Conservation (phyloP, 2,113 vertebrate species). For the Brachyhypopomus gauderio region DNA sequence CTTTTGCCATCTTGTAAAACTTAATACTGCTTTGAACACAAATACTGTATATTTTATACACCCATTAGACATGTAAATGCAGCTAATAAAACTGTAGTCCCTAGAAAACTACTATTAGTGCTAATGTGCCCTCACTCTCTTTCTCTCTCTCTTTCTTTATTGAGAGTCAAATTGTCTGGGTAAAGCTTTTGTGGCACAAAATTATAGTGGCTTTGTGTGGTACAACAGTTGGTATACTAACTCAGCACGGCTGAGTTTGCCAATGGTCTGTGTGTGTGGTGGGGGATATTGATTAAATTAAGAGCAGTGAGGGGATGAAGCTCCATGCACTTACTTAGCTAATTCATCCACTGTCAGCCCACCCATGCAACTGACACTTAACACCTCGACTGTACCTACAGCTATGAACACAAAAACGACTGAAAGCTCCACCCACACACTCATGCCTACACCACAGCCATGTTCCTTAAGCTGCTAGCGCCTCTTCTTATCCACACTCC, state of each 20-base stretch:
- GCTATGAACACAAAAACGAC: conserved; percentile 19
- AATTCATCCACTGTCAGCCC: conserved; percentile 18
- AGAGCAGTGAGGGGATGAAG: conserved; percentile 14
- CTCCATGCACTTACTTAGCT: conserved; percentile 26
- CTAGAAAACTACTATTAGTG: neutral
- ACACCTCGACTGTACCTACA: conserved; percentile 8
- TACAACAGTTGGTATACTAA: neutral
- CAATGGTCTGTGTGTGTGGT: neutral
- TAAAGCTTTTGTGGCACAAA: neutral
- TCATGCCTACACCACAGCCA: neutral
- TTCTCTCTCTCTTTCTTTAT: neutral
- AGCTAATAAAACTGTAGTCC: conserved; percentile 17
- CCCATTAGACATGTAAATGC: neutral
- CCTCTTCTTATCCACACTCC: conserved; percentile 20
- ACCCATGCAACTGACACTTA: conserved; percentile 31
- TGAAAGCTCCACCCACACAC: conserved; percentile 23
- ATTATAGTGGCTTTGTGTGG: neutral
- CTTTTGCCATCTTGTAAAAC: conserved; percentile 29
- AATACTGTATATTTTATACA: neutral
- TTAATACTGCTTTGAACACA: neutral
- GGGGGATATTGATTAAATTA: conserved; percentile 4
- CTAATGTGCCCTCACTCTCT: conserved; percentile 6
- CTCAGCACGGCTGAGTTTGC: too few species aligned
- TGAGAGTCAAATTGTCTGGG: too few species aligned
- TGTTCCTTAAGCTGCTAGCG: neutral